Conservation (phyloP, 2,113 vertebrate species). For the Pomatorhinus ruficollis region DNA sequence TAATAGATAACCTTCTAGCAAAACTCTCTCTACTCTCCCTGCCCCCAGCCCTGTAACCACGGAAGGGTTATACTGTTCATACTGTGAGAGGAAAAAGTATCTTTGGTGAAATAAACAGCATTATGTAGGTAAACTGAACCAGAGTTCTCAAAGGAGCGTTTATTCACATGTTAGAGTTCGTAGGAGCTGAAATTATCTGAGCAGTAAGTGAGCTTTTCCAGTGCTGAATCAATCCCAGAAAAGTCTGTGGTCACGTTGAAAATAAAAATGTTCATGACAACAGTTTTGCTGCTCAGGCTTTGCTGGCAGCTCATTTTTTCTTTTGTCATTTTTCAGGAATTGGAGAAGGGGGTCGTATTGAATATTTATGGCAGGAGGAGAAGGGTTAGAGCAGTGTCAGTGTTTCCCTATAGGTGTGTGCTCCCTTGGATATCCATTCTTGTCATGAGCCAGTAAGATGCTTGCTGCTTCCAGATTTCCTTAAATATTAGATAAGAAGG, state of each 20-base stretch:
- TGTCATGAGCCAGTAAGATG: neutral
- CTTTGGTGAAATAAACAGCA: neutral
- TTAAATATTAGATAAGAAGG: neutral
- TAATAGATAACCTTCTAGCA: neutral
- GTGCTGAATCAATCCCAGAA: neutral
- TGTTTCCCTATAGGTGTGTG: neutral
- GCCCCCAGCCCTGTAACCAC: neutral
- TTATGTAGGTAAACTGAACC: neutral
- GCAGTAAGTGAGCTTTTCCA: neutral
- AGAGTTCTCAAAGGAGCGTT: neutral
- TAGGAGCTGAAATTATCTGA: slow-evolving; percentile 31
- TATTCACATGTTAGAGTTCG: neutral
- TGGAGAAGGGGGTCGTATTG: neutral
- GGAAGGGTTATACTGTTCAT: neutral
- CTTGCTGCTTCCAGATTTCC: neutral
- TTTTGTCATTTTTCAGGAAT: neutral
- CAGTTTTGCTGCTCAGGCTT: neutral
- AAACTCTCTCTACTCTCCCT: neutral
- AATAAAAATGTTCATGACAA: neutral
- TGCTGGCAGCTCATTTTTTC: neutral
- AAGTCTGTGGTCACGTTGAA: neutral
- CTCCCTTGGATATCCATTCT: neutral
- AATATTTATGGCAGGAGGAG: neutral
- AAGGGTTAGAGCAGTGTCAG: neutral
- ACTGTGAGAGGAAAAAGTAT: neutral